Conservation (phyloP, 2,113 vertebrate species). For the Ophthalmolycus amberensis region DNA sequence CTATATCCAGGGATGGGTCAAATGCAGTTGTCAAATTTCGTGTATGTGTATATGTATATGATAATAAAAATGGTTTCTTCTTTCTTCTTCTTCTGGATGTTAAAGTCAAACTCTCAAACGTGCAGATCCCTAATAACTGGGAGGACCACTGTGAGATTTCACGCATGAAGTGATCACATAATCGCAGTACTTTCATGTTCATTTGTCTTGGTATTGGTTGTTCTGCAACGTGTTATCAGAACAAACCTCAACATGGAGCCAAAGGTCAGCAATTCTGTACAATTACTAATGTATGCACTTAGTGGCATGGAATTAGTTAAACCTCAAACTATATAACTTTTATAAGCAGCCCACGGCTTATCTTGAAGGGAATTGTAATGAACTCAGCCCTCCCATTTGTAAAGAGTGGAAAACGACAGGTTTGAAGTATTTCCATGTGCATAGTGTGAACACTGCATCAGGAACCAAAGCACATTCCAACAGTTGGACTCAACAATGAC, state of each 20-base stretch:
- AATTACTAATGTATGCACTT: slow-evolving; percentile 23
- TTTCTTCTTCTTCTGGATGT: not conserved
- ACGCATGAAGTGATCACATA: not conserved
- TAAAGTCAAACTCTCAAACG: not conserved
- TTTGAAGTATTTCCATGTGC: slow-evolving; percentile 27
- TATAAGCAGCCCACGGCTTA: slow-evolving; percentile 28
- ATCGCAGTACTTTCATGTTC: not conserved
- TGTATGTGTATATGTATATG: too few species aligned
- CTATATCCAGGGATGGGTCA: too few species aligned
- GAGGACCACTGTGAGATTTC: not conserved
- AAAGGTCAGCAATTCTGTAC: slow-evolving; percentile 3
- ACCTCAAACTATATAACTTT: slow-evolving; percentile 33
- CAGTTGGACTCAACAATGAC: not conserved
- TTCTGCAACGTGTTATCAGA: slow-evolving; percentile 15
- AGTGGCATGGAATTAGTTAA: slow-evolving; percentile 32
- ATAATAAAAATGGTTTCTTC: too few species aligned
- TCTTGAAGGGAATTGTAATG: slow-evolving; percentile 43
- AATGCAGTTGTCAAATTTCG: too few species aligned
- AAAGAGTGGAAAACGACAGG: slow-evolving; percentile 44
- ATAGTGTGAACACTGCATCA: too few species aligned
- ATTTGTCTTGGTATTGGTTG: not conserved
- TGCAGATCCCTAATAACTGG: not conserved
- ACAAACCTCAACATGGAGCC: slow-evolving; percentile 3
- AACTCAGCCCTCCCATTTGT: slow-evolving; percentile 18
- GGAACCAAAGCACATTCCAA: not conserved